A percentile compares a stretch with the other conserved stretches of the same genome.
Conservation (phyloP, 2,888 invertebrate genomes). For the Siphlonurus alternatus region DNA sequence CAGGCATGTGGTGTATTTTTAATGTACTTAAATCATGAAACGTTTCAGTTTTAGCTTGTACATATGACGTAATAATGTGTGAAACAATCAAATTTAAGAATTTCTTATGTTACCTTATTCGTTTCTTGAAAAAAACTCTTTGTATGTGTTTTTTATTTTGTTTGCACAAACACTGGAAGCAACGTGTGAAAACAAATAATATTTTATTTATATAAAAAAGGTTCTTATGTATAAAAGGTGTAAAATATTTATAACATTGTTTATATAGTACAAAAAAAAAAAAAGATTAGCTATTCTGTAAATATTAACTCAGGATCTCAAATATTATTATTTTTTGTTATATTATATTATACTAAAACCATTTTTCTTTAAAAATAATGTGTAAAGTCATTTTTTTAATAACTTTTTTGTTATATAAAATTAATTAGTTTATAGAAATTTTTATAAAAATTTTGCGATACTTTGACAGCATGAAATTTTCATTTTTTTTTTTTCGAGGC, state of each 20-base stretch:
- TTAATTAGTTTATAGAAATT: not conserved
- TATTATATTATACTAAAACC: too few relatives aligned
- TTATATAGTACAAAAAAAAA: not conserved
- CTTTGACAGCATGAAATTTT: not conserved
- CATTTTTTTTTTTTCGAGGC: not conserved
- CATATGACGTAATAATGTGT: too few relatives aligned
- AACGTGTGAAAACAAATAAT: not conserved
- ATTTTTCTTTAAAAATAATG: too few relatives aligned
- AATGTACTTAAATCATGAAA: too few relatives aligned
- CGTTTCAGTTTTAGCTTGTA: too few relatives aligned
- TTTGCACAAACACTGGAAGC: not conserved
- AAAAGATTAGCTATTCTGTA: not conserved
- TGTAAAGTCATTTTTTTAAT: not conserved
- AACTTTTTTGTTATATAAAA: not conserved
- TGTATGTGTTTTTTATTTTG: too few relatives aligned
- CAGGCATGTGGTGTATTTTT: too few relatives aligned
- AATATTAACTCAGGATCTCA: not conserved
- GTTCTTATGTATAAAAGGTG: not conserved
- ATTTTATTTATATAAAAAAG: not conserved
- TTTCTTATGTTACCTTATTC: too few relatives aligned
- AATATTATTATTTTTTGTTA: too few relatives aligned
- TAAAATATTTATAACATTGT: not conserved
- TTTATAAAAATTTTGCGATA: not conserved
- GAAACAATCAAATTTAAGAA: too few relatives aligned
- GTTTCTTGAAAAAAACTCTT: too few relatives aligned